These are phyloP conservation scores for Planiliza haematocheilus DNA, from an alignment of 2,113 vertebrate species.

Conservation along the genomic window DNA sequence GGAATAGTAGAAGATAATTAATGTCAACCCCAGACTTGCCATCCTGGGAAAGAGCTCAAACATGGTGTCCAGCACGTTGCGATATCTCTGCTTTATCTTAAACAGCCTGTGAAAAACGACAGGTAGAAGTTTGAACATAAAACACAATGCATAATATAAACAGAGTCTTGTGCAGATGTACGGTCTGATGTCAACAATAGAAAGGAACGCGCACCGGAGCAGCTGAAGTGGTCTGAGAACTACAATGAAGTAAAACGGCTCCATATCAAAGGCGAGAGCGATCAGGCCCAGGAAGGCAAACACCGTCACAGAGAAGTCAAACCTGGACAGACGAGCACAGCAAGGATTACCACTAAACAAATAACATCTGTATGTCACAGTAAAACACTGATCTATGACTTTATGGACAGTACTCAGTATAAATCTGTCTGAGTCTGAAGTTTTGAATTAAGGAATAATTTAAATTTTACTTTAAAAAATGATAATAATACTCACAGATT, in stretches of 20 bases:
- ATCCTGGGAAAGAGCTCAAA: conserved; percentile 96
- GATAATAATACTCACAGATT: conserved; percentile 90
- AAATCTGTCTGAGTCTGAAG: neutral
- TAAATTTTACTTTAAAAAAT: neutral
- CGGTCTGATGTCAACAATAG: neutral
- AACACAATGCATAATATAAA: neutral
- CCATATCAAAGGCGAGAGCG: conserved; percentile 92
- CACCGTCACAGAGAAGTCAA: conserved; percentile 94
- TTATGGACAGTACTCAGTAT: neutral
- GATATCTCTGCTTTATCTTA: conserved; percentile 95
- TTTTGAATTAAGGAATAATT: conserved; percentile 20
- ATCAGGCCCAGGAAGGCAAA: conserved; percentile 95
- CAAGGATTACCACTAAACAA: neutral
- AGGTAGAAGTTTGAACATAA: neutral
- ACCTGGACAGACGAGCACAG: conserved; percentile 79
- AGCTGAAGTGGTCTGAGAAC: conserved; percentile 94
- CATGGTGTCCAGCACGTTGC: conserved; percentile 98
- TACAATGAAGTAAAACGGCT: conserved; percentile 97
- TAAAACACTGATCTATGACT: too few relatives aligned
- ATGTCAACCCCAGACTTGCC: conserved; percentile 96
- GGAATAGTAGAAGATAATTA: conserved; percentile 98
- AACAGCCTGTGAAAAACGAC: conserved; percentile 86
- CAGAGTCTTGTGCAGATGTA: too few relatives aligned
- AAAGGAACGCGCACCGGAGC: conserved; percentile 84
- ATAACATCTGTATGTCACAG: too few relatives aligned